These are phyloP conservation scores for Neotragus moschatus DNA, from an alignment of 2,113 vertebrate species.

Conservation along the genomic window DNA sequence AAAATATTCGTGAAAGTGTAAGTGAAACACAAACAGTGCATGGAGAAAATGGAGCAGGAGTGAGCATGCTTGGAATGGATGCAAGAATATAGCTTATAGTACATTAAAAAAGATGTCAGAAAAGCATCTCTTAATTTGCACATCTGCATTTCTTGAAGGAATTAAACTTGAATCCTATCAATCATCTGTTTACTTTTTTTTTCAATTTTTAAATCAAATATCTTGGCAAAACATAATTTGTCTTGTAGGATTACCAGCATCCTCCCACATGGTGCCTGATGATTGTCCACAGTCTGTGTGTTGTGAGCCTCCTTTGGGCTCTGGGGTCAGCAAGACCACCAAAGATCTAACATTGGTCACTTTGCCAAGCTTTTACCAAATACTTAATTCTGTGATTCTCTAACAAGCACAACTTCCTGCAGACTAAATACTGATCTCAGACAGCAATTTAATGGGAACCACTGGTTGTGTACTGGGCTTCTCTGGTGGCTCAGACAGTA, in stretches of 20 bases:
- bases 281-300: not conserved
- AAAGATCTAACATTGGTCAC: not conserved
- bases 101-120: constrained; percentile 25
- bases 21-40: constrained; percentile 6
- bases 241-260: constrained; percentile 58
- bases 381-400: not conserved
- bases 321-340: constrained; percentile 5
- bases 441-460: not conserved
- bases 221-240: constrained; percentile 59
- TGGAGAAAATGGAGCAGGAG: constrained; percentile 45
- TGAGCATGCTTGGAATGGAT: constrained; percentile 8
- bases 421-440: not conserved
- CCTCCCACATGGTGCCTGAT: constrained; percentile 57
- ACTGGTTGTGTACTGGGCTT: not conserved
- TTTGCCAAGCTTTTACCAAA: not conserved
- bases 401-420: not conserved
- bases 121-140: constrained; percentile 61
- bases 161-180: constrained; percentile 65
- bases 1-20: not conserved
- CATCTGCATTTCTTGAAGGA: constrained; percentile 66
- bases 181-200: constrained; percentile 70
- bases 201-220: constrained; percentile 71
- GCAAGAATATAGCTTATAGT: constrained; percentile 56
- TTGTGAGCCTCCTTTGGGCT: constrained; percentile 46
- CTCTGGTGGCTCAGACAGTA: not conserved